Base-by-base conservation (phyloP, 2,113 vertebrate genomes). In the Reinhardtius hippoglossoides region DNA sequence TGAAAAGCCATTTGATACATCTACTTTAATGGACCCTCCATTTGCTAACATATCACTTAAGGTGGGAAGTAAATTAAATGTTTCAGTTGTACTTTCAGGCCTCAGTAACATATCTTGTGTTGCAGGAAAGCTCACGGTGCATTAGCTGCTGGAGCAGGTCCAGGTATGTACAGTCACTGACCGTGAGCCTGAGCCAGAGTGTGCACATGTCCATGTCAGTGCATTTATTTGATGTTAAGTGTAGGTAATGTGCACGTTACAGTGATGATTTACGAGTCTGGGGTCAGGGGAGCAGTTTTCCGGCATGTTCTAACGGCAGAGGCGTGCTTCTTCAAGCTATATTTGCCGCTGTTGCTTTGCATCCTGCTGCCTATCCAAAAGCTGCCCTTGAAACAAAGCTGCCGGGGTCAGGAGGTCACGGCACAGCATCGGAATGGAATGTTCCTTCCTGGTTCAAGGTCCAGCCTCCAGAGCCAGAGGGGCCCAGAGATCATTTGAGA, bases 391-490 rank as follows among this genome's bases (percentile, higher is more conserved):
- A 90, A 91, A 90, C 67, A 87, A 88, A 90, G 90, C 83, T 75
- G 83, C 18, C 40, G 23, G 67, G 83, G 84, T 91, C 82, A 80
- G 62, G 73, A 58, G 87, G 91, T 92, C 87, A 82, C 0, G 14
- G 83, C 68, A 65, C 78, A 72, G 78, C 83, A 89, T 74, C 66
- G 62, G 88, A 89, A 91, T 93, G 89, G 89, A 94, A 93, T 89
- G 88, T 91, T 93, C 81, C 88, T 87, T 88, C 67, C 69, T 83
- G 83, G 86, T 91, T 92, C 84, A 92, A 92, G 86, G 92, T 92
- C 88, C 85, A 85, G 86, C 70, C 88, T 91, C 76, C 64, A 78
- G 83, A 92, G 74, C 89, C 63, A 71, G 73, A 88, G 87, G 82
- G 86, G 84, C 83, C 80, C 70, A 42, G 76, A 87, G 84, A 89